Conservation (phyloP, 2,888 invertebrate species). For the Lamellibrachia satsuma region DNA sequence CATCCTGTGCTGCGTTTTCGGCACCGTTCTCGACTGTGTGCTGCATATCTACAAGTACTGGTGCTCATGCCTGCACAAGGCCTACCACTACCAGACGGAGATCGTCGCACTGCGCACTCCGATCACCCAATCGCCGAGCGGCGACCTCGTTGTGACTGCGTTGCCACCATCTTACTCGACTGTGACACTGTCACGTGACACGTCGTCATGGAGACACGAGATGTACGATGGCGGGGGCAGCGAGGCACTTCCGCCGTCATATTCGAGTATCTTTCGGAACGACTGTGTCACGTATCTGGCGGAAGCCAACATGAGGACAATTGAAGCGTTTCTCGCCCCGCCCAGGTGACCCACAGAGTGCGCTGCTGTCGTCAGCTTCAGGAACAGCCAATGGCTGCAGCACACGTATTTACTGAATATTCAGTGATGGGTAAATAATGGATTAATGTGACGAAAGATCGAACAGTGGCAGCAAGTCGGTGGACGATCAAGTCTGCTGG, state of each 20-base stretch:
- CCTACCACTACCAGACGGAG: slow-evolving; percentile 27
- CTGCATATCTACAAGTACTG: slow-evolving; percentile 42
- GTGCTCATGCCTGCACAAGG: slow-evolving; percentile 37
- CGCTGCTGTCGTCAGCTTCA: background rate
- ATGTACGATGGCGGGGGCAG: slow-evolving; percentile 2
- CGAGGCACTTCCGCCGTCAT: background rate
- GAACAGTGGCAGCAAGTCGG: background rate
- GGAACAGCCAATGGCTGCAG: background rate
- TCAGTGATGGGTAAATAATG: too few relatives aligned
- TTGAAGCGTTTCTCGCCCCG: background rate
- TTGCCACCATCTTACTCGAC: slow-evolving; percentile 38
- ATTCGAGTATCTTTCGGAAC: background rate
- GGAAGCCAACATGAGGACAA: background rate
- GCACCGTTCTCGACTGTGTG: slow-evolving; percentile 39
- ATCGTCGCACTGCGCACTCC: slow-evolving; percentile 24
- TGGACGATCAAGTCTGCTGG: background rate
- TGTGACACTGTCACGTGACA: slow-evolving; percentile 29
- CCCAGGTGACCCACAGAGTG: background rate
- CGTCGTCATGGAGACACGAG: background rate
- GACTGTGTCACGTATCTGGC: slow-evolving; percentile 12
- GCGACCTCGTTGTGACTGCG: slow-evolving; percentile 35
- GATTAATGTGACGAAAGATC: background rate
- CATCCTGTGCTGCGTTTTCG: slow-evolving; percentile 38
- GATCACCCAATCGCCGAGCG: slow-evolving; percentile 29
- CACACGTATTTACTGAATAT: background rate